Percentiles rank a stretch among this genome's conserved stretches.
phyloP scores from a whole-genome alignment of 1,140 invertebrate species.

The Trichonephila clavata region DNA sequence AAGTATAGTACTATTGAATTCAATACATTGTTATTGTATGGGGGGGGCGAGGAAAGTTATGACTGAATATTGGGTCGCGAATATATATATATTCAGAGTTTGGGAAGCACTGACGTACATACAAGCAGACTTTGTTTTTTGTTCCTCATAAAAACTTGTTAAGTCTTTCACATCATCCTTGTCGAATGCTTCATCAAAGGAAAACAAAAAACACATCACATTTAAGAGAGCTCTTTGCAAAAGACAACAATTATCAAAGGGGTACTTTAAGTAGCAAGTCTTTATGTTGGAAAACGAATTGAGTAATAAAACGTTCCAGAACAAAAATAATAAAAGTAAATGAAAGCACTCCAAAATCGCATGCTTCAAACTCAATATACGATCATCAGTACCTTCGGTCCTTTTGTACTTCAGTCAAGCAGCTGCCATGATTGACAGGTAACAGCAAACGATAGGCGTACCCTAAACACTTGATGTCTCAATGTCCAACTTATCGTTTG shows the following conservation, averaged over 20 bases:
- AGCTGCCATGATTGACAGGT: slow-evolving; percentile 15
- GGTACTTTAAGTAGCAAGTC: background rate
- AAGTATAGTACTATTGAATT: no score
- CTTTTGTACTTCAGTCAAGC: background rate
- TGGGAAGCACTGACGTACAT: no score
- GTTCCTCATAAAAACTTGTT: no score
- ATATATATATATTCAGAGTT: no score
- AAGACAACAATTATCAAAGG: background rate
- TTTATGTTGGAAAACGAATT: background rate
- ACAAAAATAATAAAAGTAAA: background rate
- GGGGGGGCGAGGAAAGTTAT: no score
- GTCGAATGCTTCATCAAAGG: background rate
- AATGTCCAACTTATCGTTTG: background rate
- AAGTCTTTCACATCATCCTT: no score
- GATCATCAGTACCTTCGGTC: background rate
- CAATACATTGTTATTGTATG: no score
- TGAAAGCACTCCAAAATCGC: background rate
- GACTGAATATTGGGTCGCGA: no score
- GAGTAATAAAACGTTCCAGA: background rate
- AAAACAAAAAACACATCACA: background rate
- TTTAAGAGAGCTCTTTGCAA: background rate
- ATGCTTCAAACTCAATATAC: background rate
- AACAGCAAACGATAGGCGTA: slow-evolving; percentile 34
- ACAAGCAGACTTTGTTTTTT: no score
- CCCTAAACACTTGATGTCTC: slow-evolving; percentile 49